phyloP scores from a whole-genome alignment of 1,140 invertebrate species.

The Drosophila bocqueti region DNA sequence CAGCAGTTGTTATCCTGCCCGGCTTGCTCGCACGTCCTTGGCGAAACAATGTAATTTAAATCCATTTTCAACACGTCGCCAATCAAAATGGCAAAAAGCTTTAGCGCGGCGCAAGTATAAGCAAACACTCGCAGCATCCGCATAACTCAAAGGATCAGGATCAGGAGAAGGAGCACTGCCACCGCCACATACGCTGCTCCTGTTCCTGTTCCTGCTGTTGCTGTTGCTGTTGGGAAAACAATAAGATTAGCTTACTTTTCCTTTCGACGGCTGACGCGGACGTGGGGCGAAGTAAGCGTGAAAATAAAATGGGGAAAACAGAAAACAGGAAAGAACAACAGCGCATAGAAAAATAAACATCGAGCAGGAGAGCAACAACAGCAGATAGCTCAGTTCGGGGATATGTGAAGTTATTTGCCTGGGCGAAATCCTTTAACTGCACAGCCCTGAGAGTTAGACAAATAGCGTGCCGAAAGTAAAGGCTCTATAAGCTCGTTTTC shows the following conservation, averaged over 20 bases:
- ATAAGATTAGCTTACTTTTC: constrained; percentile 82
- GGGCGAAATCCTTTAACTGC: constrained; percentile 76
- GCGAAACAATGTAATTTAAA: constrained; percentile 81
- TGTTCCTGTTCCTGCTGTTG: constrained; percentile 44
- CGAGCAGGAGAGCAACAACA: constrained; percentile 19
- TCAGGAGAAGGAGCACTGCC: constrained; percentile 6
- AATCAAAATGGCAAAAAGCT: constrained; percentile 82
- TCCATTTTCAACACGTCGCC: constrained; percentile 82
- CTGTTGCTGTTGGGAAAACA: constrained; percentile 71
- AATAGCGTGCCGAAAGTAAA: constrained; percentile 67
- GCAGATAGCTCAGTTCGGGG: constrained; percentile 12
- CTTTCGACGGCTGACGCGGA: constrained; percentile 31
- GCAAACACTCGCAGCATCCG: constrained; percentile 57
- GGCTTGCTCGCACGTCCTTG: constrained; percentile 21
- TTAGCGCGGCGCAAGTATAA: constrained; percentile 57
- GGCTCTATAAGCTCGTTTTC: constrained; percentile 48
- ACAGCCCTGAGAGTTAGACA: constrained; percentile 75
- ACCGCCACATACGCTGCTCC: constrained; percentile 39
- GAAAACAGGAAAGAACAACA: constrained; percentile 65
- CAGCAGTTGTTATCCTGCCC: constrained; percentile 33
- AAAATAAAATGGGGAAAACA: constrained; percentile 50
- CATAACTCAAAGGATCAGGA: constrained; percentile 81
- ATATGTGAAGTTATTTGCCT: constrained; percentile 74
- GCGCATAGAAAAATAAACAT: constrained; percentile 78
- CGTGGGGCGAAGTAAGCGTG: constrained; percentile 53